Base-by-base conservation (phyloP, 1,140 invertebrate genomes). In the Laupala kohalensis region DNA sequence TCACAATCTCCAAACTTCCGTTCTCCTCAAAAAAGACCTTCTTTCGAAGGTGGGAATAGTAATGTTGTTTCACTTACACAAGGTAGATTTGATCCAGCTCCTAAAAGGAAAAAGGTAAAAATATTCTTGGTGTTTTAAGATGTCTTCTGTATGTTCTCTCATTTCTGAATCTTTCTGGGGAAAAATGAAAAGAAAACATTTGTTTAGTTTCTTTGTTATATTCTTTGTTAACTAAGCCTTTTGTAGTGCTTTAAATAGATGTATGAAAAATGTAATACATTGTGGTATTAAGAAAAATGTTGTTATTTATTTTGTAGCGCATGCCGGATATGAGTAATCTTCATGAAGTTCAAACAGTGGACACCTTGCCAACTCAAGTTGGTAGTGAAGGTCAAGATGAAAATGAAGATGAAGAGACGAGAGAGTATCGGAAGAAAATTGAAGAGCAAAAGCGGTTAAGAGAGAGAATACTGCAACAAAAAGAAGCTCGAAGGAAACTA, bases 391-490 rank as follows among this genome's bases (percentile, higher is more conserved):
- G 26, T n/a, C 65, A 69, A 26, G 68, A 69, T n/a, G 72, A 73
- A 68, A 83, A 86, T 64, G 84, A 86, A 70, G 87, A 88, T 77
- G 86, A 86, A 72, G 86, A 87, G 77, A 87, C 86, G 75, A 80
- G 81, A 67, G 84, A 84, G 26, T 88, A 88, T 75, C 80, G 85
- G n/a, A 80, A 84, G 71, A 85, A 87, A 76, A 87, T 89, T 74
- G 87, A 88, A 76, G 86, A 88, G 76, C 87, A 89, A 74, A 87
- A 87, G 76, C 81, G 82, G 6, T 72, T 86, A 66, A 80, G 87
- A 13, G 87, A 88, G 74, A 83, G 84, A 75, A 79, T 88, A 4
- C 75, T 88, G 64, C 80, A 83, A 4, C 83, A 85, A 76, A 89
- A 89, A 76, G 87, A 89, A 78, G 83, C 86, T 75, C 81, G 86